Percentiles rank a stretch among this genome's conserved stretches.
Conservation (phyloP, 2,888 invertebrate genomes). For the Aquatica leii region DNA sequence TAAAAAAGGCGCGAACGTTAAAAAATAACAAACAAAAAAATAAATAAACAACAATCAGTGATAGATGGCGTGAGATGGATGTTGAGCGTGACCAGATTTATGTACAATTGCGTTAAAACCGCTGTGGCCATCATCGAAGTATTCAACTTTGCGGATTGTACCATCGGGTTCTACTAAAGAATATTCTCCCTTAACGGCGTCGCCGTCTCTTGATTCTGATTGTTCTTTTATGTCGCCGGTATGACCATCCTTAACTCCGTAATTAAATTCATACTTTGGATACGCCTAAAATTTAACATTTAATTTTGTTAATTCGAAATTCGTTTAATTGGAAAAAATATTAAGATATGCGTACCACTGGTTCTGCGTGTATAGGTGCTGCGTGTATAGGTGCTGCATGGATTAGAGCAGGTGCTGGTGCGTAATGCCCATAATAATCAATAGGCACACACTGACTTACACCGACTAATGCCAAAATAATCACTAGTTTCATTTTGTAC, state of each 20-base stretch:
- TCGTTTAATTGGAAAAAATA: neutral
- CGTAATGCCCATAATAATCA: slow-evolving; percentile 15
- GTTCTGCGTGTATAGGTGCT: slow-evolving; percentile 22
- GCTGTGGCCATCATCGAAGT: slow-evolving; percentile 66
- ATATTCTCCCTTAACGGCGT: slow-evolving; percentile 77
- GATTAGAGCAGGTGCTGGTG: too few relatives aligned
- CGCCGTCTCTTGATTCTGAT: slow-evolving; percentile 74
- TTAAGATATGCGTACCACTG: slow-evolving; percentile 17
- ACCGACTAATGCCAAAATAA: slow-evolving; percentile 7
- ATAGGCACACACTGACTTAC: slow-evolving; percentile 16
- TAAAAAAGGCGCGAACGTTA: too few relatives aligned
- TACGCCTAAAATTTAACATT: slow-evolving; percentile 63
- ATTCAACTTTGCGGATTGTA: slow-evolving; percentile 70
- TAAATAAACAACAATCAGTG: neutral
- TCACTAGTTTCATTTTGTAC: slow-evolving; percentile 33
- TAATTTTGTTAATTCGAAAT: slow-evolving; percentile 2
- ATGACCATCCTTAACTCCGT: slow-evolving; percentile 74
- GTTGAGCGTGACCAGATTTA: slow-evolving; percentile 66
- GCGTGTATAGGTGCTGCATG: slow-evolving; percentile 12
- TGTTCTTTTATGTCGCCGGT: slow-evolving; percentile 78
- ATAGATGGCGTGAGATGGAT: slow-evolving; percentile 54
- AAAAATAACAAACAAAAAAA: slow-evolving; percentile 1
- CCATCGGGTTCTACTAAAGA: slow-evolving; percentile 72
- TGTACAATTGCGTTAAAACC: slow-evolving; percentile 70
- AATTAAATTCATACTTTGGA: slow-evolving; percentile 75